Evolutionary conservation across 37 sponge, comb jelly and placozoan species (phyloP).

Genomic region (Crambe crambe): DNA sequence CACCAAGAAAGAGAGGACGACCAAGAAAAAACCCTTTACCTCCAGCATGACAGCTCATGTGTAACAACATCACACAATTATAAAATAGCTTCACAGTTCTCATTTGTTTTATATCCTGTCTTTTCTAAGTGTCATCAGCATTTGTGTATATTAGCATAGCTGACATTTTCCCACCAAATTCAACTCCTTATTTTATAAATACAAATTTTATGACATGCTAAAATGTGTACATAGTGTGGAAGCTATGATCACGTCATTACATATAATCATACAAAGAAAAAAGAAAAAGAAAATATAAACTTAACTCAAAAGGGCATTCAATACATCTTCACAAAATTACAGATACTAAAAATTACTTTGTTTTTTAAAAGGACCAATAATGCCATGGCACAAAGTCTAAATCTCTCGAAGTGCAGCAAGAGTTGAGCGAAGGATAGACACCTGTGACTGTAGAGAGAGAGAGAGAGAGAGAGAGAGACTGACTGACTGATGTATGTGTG

Average conservation of each 20-base stretch:
- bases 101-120: not conserved
- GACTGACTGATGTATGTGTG: too few species aligned
- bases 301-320: not conserved
- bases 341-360: not conserved
- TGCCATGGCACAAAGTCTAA: too few species aligned
- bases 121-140: not conserved
- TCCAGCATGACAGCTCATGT: too few species aligned
- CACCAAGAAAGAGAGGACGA: not conserved
- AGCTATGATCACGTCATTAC: too few species aligned
- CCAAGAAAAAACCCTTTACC: not conserved
- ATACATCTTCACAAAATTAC: not conserved
- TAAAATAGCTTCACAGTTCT: not conserved
- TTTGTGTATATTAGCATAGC: not conserved
- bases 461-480: too few species aligned
- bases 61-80: not conserved
- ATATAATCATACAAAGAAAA: not conserved
- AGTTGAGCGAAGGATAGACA: constrained; percentile 38
- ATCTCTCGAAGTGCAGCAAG: constrained; percentile 45
- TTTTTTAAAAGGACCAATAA: not conserved
- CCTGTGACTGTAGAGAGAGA: constrained; percentile 36
- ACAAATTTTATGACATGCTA: not conserved
- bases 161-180: not conserved
- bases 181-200: too few species aligned
- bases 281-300: not conserved
- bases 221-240: not conserved